These are phyloP conservation scores for Mimas tiliae DNA, from an alignment of 2,888 invertebrate species.

Conservation along the genomic window DNA sequence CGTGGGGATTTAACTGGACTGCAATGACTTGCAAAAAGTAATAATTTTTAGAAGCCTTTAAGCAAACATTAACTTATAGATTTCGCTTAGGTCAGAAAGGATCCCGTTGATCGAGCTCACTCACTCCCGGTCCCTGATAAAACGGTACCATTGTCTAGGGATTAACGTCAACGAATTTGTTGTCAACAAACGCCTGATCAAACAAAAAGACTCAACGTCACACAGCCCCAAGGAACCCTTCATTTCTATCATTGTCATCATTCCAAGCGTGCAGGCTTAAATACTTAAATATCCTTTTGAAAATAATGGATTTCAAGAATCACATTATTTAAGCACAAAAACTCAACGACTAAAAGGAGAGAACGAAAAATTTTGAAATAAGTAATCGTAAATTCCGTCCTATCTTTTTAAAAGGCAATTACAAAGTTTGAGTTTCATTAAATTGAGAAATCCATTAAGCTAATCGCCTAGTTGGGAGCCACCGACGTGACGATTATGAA, in stretches of 20 bases:
- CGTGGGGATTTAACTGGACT: slow-evolving; percentile 4
- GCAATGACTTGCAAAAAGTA: slow-evolving; percentile 46
- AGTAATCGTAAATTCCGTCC: slow-evolving; percentile 63
- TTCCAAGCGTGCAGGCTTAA: slow-evolving; percentile 62
- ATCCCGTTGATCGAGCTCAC: slow-evolving; percentile 64
- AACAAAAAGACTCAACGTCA: slow-evolving; percentile 77
- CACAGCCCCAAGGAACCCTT: slow-evolving; percentile 64
- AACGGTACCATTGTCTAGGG: slow-evolving; percentile 78
- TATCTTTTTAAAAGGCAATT: slow-evolving; percentile 77
- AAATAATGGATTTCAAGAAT: slow-evolving; percentile 52
- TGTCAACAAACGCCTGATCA: slow-evolving; percentile 82
- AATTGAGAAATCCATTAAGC: slow-evolving; percentile 80
- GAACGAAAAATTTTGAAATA: slow-evolving; percentile 49
- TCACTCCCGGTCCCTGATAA: slow-evolving; percentile 63
- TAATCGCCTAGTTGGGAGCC: slow-evolving; percentile 75
- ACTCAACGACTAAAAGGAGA: slow-evolving; percentile 42
- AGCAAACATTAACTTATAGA: slow-evolving; percentile 69
- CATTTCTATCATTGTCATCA: slow-evolving; percentile 64
- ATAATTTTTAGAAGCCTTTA: slow-evolving; percentile 63
- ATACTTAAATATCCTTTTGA: slow-evolving; percentile 56
- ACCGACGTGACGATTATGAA: slow-evolving; percentile 77
- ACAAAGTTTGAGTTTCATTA: slow-evolving; percentile 75
- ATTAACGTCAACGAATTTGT: slow-evolving; percentile 83
- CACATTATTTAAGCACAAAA: slow-evolving; percentile 43
- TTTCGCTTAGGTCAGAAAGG: slow-evolving; percentile 66